phyloP scores from a whole-genome alignment of 2,888 invertebrate species.

The Bedellia somnulentella region DNA sequence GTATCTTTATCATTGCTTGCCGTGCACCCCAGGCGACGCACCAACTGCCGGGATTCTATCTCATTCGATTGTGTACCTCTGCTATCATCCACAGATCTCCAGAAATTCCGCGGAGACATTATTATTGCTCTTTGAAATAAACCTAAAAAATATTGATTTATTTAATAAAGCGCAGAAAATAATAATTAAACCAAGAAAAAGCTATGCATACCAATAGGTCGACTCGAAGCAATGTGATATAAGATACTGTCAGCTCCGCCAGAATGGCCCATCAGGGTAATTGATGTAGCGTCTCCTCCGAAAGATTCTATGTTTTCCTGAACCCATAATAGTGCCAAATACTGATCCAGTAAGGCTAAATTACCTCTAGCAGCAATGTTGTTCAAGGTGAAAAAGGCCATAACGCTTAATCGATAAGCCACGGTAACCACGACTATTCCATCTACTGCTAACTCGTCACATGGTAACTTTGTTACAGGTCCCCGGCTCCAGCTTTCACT shows the following conservation, averaged over 20 bases:
- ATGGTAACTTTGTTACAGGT: constrained; percentile 57
- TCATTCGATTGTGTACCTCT: constrained; percentile 28
- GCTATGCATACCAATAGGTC: constrained; percentile 62
- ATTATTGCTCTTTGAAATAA: constrained; percentile 69
- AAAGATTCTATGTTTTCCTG: constrained; percentile 76
- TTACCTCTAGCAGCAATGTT: constrained; percentile 71
- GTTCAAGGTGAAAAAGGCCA: constrained; percentile 67
- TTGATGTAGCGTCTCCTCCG: constrained; percentile 75
- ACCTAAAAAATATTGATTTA: constrained; percentile 24
- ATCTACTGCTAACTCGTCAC: constrained; percentile 73
- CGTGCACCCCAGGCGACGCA: constrained; percentile 56
- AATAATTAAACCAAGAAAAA: neutral
- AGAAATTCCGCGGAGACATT: constrained; percentile 64
- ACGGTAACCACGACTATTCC: constrained; percentile 71
- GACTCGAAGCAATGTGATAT: constrained; percentile 67
- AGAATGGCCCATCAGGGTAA: constrained; percentile 84
- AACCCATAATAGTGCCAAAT: constrained; percentile 76
- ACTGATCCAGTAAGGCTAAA: constrained; percentile 83
- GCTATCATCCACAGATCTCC: constrained; percentile 29
- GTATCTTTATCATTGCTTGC: too few species aligned
- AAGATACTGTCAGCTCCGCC: constrained; percentile 73
- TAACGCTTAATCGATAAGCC: constrained; percentile 70
- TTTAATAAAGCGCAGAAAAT: neutral
- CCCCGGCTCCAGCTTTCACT: constrained; percentile 62
- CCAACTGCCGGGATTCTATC: constrained; percentile 56